Evolutionary conservation across 2,888 invertebrate species (phyloP).

Genomic region (Drosophila anomalipes): DNA sequence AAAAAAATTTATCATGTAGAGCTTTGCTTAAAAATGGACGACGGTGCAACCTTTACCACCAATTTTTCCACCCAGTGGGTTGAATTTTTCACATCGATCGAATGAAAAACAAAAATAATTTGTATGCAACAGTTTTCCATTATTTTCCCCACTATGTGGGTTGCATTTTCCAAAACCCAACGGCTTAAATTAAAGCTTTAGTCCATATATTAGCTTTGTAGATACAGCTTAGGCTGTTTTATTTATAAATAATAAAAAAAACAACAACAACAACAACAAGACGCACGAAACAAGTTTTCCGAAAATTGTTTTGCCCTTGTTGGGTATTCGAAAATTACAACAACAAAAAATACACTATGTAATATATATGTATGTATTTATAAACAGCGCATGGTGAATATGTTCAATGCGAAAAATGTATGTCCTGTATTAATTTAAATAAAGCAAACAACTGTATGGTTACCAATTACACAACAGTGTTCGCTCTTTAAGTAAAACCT

Average conservation of each 20-base stretch:
- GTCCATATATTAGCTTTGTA: conserved; percentile 4
- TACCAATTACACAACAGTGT: not conserved
- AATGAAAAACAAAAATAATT: conserved; percentile 2
- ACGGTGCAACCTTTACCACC: conserved; percentile 12
- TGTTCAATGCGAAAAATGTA: conserved; percentile 2
- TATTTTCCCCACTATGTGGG: conserved; percentile 8
- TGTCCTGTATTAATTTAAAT: conserved; percentile 5
- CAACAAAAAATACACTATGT: not conserved
- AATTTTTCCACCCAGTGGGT: conserved; percentile 1
- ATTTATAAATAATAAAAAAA: not conserved
- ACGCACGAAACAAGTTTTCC: conserved; percentile 7
- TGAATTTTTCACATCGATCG: conserved; percentile 5
- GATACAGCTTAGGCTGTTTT: not conserved
- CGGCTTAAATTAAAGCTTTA: conserved; percentile 3
- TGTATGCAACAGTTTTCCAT: conserved; percentile 5
- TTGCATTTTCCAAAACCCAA: not conserved
- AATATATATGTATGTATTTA: not conserved
- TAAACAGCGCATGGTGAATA: not conserved
- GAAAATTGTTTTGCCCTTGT: conserved; percentile 4
- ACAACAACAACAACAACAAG: not conserved
- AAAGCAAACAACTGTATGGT: not conserved
- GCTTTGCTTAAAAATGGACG: conserved; percentile 8
- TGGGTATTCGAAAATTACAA: not conserved
- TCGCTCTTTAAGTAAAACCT: not conserved
- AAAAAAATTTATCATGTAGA: not conserved